Evolutionary conservation across 2,888 invertebrate species (phyloP), one percentile per base, ranked within the genome.

Genomic region (Cephus spinipes): DNA sequence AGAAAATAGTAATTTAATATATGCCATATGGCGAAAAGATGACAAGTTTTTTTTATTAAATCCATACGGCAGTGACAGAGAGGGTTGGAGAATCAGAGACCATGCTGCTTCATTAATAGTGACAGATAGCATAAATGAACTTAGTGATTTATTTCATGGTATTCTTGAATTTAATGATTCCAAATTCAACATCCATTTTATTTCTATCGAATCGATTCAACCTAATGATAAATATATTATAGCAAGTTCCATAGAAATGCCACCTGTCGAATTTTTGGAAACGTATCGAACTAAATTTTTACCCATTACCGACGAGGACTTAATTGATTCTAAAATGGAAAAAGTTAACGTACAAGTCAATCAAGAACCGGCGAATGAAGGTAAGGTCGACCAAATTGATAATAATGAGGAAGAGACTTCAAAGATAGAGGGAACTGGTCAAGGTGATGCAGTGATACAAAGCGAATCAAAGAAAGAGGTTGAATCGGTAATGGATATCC

Each of bases 61-160:
- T 84, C 87, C 90, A n/a, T 91, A 91, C 35, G 91, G 91, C 0
- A 83, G 82, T 71, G 88, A 90, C 69, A 74, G 76, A 4, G 87
- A 90, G 11, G 90, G 90, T 34, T 90, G 89, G 88, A 82, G 87
- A 36, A 69, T 86, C 34, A 83, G 83, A 3, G 81, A 79, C n/a
- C 75, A 82, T 32, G 86, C 89, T 0, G 89, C 89, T 12, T 81
- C 84, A 1, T 79, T 91, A 36, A 78, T 83, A 0, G 87, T 90
- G 1, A 85, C 84, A 0, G 87, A 87, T 11, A 85, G 77, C 32
- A 79, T 90, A 11, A 86, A 84, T 30, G 89, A 90, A 74, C 78
- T 91, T 12, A 79, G 83, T 4, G 84, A 89, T 75, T 73, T 87
- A 1, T 82, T 90, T 4, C 85, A 90, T 69, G 87, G 87, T 2